Conservation (phyloP, 1,140 invertebrate genomes). For the Drosophila ironensis region DNA sequence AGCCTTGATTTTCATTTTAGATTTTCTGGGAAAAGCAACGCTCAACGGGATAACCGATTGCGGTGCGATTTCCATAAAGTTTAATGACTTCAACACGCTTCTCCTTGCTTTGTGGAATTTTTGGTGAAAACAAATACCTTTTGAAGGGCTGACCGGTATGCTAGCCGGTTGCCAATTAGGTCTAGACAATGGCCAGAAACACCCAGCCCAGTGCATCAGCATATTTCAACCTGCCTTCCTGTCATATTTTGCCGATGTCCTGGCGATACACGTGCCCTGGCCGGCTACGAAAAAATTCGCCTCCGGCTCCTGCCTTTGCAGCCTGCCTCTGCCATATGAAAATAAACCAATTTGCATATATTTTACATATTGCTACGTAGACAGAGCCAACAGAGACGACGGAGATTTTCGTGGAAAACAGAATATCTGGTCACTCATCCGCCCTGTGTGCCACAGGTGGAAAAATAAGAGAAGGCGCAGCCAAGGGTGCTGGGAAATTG, state of each 20-base stretch:
- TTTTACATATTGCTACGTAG: slow-evolving; percentile 41
- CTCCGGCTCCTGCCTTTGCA: not conserved
- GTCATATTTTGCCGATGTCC: not conserved
- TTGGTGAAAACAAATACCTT: not conserved
- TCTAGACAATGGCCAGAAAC: slow-evolving; percentile 47
- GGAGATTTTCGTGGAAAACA: slow-evolving; percentile 31
- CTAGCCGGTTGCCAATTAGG: slow-evolving; percentile 42
- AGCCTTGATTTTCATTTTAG: not conserved
- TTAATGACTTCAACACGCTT: not conserved
- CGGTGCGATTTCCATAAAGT: slow-evolving; percentile 1
- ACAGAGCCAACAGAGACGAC: not conserved
- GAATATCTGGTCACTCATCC: slow-evolving; percentile 50
- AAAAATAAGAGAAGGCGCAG: slow-evolving; percentile 11
- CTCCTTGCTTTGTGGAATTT: slow-evolving; percentile 3
- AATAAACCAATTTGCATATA: slow-evolving; percentile 77
- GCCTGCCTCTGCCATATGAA: slow-evolving; percentile 66
- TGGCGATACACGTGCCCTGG: slow-evolving; percentile 47
- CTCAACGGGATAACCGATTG: not conserved
- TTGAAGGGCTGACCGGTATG: not conserved
- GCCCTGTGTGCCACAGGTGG: slow-evolving; percentile 63
- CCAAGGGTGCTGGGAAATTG: slow-evolving; percentile 53
- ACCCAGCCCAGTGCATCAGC: not conserved
- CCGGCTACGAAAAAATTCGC: not conserved
- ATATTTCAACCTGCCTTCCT: slow-evolving; percentile 25
- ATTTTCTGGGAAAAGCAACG: not conserved